A percentile compares a stretch with the other conserved stretches of the same genome.
Conservation (phyloP, 2,113 vertebrate species). For the Cichladusa arquata region DNA sequence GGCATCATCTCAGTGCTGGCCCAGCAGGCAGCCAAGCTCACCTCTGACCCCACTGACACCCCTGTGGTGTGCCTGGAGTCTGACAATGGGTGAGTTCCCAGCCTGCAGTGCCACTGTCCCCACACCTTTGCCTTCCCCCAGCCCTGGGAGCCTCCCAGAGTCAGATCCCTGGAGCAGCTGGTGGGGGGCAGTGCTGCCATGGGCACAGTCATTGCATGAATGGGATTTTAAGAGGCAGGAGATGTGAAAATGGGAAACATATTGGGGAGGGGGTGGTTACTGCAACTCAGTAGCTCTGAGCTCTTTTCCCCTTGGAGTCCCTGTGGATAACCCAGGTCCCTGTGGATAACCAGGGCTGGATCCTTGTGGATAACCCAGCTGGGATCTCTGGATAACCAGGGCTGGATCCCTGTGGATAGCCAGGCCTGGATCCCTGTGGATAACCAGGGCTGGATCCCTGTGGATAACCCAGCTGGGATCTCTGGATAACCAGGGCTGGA, state of each 20-base stretch:
- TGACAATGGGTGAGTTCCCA: conserved; percentile 84
- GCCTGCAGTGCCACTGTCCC: fast-evolving
- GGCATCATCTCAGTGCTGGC: conserved; percentile 91
- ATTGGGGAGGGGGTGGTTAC: neutral
- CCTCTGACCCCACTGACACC: conserved; percentile 86
- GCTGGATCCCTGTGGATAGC: no score
- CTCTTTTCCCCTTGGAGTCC: no score
- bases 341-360: fast-evolving
- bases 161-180: neutral
- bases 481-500: no score
- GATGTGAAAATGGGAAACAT: neutral
- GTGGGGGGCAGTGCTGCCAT: fast-evolving
- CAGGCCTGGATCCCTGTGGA: neutral
- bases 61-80: conserved; percentile 96
- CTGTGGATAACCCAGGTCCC: neutral
- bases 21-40: conserved; percentile 89
- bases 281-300: neutral
- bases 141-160: neutral
- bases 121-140: fast-evolving
- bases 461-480: no score
- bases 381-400: no score
- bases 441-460: no score
- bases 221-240: neutral
- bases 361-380: neutral
- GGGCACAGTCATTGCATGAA: fast-evolving